Evolutionary conservation across 2,113 vertebrate genomes (phyloP), one percentile per base, ranked within the genome.

Genomic region (Seriola dumerili): DNA sequence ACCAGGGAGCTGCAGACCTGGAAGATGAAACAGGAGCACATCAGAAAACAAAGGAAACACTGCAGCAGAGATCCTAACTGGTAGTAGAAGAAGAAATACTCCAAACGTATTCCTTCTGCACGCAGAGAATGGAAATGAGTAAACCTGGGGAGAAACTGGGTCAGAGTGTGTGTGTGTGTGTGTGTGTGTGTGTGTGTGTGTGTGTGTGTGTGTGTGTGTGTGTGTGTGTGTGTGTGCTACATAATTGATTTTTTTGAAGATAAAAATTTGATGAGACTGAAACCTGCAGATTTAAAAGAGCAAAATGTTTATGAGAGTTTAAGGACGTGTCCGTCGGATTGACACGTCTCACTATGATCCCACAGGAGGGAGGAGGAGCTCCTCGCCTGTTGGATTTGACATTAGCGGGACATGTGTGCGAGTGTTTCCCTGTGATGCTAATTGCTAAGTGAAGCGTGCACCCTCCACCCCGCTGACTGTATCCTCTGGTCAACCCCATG

Each of bases 241-340:
- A 72, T 67, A 80, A 69, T 76, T 85, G 66, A 84, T 78, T 84
- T 55, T 32, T 23, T 23, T 11, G 2, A 2, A 12, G 13, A 80
- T 85, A 34, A 83, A 86, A 62, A 55, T 66, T 78, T 86, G 48
- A 86, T 83, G 80, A 83, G 75, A 11, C 25, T 44, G 19, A 81
- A 72, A 21, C 59, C 48, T 73, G 62, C 36, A 54, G 52, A 76
- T 62, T 67, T 48, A 67, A 70, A 59, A 48, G 29, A 58, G 48
- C 0, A 21, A n/a, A 38, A 13, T 34, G 8, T 25, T 8, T 11
- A 19, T 38, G 57, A 34, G 44, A 36, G 12, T 48, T 48, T 25
- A 4, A 11, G n/a, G 5, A 54, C 40, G 9, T 11, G 40, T 42
- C 40, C 7, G 34, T 19, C 23, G 4, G 29, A 29, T 2, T 29